Evolutionary conservation across 2,113 vertebrate species (phyloP), one percentile per base, ranked within the genome.

Genomic region (Myotis lucifugus): DNA sequence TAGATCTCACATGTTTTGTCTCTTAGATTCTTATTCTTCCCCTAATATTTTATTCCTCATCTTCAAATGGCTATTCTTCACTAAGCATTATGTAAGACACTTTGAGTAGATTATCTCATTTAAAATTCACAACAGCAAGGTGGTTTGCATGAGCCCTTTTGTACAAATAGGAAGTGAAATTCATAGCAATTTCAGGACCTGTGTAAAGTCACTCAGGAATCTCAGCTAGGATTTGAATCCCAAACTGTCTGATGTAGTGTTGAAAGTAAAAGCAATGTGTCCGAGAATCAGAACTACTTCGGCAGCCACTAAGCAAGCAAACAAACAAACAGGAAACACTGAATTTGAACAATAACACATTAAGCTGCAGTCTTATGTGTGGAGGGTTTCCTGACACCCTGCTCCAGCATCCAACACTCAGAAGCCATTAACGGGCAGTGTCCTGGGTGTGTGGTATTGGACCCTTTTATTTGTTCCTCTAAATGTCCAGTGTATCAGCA

Each of bases 51-150:
- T 67, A 79, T 40, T 84, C 37, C n/a, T 48, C n/a, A 40, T 90
- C 70, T 77, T 85, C 61, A 91, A 73, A 83, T 34, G 59, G 25
- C 79, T 72, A 12, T 37, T 77, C 25, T 32, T 56, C 72, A 50
- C 50, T 78, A 95, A 92, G 73, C 4, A 25, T 54, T 69, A 56
- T 5, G 5, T n/a, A 32, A 77, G 61, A 90, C 40, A 76, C n/a
- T 79, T 12, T 81, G 27, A 23, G 40, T 14, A 56, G 54, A 73
- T 92, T 52, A 67, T 78, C 29, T 84, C 81, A 81, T 54, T 87
- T 70, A 91, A 94, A 95, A 93, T 81, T 67, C 48, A 72, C 56
- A 66, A 37, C 6, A 56, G 37, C 25, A 74, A 93, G 37, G 18
- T 34, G 42, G n/a, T 66, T 82, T 72, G 34, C 34, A 19, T 21